Evolutionary conservation across 2,113 vertebrate species (phyloP).

Genomic region (Peromyscus leucopus): DNA sequence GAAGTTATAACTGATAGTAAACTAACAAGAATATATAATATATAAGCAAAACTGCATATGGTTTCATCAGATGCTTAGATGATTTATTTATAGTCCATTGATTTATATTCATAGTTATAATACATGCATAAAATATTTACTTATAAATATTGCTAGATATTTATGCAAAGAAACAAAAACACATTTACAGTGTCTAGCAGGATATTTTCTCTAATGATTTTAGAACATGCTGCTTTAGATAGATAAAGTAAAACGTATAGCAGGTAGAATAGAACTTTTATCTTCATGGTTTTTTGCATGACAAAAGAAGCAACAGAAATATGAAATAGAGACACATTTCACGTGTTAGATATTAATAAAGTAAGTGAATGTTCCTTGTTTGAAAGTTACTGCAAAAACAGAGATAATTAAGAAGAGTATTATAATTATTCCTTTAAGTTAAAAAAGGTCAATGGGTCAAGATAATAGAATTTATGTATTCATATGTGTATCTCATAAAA

Average conservation of each 20-base stretch:
- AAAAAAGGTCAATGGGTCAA: slow-evolving; percentile 19
- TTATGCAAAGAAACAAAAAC: slow-evolving; percentile 69
- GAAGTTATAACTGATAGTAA: slow-evolving; percentile 41
- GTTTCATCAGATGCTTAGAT: slow-evolving; percentile 53
- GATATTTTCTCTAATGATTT: slow-evolving; percentile 50
- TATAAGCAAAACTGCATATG: slow-evolving; percentile 24
- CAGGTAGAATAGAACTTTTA: slow-evolving; percentile 31
- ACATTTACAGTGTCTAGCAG: slow-evolving; percentile 45
- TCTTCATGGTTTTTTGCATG: neutral
- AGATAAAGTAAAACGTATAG: slow-evolving; percentile 40
- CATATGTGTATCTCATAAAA: neutral
- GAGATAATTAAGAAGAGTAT: neutral
- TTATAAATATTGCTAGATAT: slow-evolving; percentile 65
- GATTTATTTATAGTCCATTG: slow-evolving; percentile 76
- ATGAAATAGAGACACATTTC: slow-evolving; percentile 17
- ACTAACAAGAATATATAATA: slow-evolving; percentile 59
- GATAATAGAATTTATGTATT: neutral
- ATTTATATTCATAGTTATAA: slow-evolving; percentile 74
- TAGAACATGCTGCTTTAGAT: slow-evolving; percentile 8
- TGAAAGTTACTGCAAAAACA: slow-evolving; percentile 50
- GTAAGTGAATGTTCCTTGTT: slow-evolving; percentile 35
- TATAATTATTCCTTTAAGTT: slow-evolving; percentile 40
- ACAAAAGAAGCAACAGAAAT: neutral
- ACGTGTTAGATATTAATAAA: slow-evolving; percentile 26
- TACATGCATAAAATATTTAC: slow-evolving; percentile 73